These are phyloP conservation scores for Gastrophryne carolinensis DNA, from an alignment of 2,797 vertebrate species.

Conservation along the genomic window DNA sequence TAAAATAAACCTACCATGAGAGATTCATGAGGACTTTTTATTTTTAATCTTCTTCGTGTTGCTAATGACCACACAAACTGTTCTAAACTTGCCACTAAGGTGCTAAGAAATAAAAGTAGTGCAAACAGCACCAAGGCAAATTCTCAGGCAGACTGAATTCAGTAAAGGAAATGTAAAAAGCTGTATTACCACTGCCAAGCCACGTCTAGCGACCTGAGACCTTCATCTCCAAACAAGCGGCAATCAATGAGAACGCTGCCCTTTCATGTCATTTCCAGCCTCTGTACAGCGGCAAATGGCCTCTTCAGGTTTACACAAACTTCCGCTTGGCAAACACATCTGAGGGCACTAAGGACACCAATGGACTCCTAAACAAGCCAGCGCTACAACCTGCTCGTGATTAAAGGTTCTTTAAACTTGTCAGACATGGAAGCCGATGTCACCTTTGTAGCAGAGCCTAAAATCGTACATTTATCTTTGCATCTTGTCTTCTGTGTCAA, in stretches of 20 bases:
- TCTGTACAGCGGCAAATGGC: conserved; percentile 3
- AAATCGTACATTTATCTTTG: too few species aligned
- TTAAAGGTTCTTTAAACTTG: not conserved
- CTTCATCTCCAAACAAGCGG: conserved; percentile 16
- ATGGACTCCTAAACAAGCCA: not conserved
- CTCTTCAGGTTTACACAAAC: conserved; percentile 11
- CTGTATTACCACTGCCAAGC: not conserved
- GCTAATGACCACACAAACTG: not conserved
- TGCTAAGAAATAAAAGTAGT: not conserved
- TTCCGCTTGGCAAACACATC: not conserved
- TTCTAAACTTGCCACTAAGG: not conserved
- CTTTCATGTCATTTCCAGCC: conserved; percentile 9
- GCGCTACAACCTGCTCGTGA: not conserved
- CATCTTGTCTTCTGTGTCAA: too few species aligned
- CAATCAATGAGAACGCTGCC: not conserved
- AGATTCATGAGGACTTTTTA: too few species aligned
- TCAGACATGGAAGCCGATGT: too few species aligned
- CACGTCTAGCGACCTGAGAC: not conserved
- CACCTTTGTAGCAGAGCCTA: too few species aligned
- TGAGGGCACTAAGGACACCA: not conserved
- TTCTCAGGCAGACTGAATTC: not conserved
- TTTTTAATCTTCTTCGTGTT: too few species aligned
- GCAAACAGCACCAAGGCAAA: not conserved
- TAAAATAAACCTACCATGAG: too few species aligned
- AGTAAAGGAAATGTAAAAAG: not conserved